Conservation (phyloP, 2,888 invertebrate species). For the Anodontia alba region DNA sequence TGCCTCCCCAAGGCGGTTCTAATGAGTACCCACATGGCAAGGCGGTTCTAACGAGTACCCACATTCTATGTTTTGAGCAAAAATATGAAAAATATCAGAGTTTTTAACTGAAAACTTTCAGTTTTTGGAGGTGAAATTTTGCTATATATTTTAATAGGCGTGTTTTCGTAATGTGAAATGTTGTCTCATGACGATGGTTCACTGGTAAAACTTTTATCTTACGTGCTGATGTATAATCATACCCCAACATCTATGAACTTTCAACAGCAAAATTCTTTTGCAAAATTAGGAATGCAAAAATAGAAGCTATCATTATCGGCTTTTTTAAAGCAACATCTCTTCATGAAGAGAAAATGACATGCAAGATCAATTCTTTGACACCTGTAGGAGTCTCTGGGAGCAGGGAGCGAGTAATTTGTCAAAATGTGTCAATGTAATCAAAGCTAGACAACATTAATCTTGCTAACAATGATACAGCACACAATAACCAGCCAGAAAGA, state of each 20-base stretch:
- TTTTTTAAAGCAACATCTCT: neutral
- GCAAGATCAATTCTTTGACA: conserved; percentile 2
- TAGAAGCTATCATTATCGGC: neutral
- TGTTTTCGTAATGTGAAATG: too few species aligned
- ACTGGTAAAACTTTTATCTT: too few species aligned
- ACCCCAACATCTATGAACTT: neutral
- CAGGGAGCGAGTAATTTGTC: conserved; percentile 27
- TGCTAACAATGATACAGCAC: conserved; percentile 19
- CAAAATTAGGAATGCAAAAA: neutral
- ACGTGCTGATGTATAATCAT: neutral
- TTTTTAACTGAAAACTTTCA: too few species aligned
- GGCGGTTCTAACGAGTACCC: too few species aligned
- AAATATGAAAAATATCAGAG: too few species aligned
- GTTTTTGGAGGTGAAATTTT: too few species aligned
- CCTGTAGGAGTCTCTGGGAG: conserved; percentile 9
- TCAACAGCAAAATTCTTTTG: neutral
- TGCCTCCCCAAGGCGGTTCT: too few species aligned
- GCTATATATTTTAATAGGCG: too few species aligned
- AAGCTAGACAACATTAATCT: conserved; percentile 18
- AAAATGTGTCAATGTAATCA: conserved; percentile 27
- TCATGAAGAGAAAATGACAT: neutral
- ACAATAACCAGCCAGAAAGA: neutral
- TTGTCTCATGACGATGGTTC: too few species aligned
- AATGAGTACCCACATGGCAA: too few species aligned
- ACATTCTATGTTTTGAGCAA: too few species aligned